Conservation (phyloP, 2,888 invertebrate species). For the Papilio gigon region DNA sequence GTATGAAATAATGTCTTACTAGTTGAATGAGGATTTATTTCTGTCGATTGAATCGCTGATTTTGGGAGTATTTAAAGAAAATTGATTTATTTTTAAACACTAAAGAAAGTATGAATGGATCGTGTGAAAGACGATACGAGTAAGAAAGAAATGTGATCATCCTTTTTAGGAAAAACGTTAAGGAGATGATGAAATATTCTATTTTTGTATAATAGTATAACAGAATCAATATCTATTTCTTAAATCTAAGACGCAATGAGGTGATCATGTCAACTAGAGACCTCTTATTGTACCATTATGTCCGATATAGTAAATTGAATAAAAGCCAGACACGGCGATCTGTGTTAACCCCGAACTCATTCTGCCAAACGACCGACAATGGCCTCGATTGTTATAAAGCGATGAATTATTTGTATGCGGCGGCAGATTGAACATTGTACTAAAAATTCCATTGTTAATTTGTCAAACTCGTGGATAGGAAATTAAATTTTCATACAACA, state of each 20-base stretch:
- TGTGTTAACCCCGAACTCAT: conserved; percentile 44
- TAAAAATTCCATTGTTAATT: conserved; percentile 35
- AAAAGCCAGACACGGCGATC: conserved; percentile 55
- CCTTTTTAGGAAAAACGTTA: too few relatives aligned
- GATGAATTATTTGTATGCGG: conserved; percentile 41
- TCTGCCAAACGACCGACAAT: conserved; percentile 43
- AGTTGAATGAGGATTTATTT: not conserved
- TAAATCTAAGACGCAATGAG: conserved; percentile 45
- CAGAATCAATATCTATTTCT: not conserved
- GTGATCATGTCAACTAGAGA: conserved; percentile 47
- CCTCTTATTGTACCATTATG: conserved; percentile 52
- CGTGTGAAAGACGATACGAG: too few relatives aligned
- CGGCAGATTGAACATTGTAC: conserved; percentile 37
- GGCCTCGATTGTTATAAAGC: conserved; percentile 45
- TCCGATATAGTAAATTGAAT: conserved; percentile 61
- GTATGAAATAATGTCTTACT: not conserved
- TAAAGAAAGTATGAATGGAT: too few relatives aligned
- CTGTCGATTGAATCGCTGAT: too few relatives aligned
- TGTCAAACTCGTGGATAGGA: conserved; percentile 15
- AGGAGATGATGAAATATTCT: too few relatives aligned
- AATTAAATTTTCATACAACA: not conserved
- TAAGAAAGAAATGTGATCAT: too few relatives aligned
- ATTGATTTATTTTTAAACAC: too few relatives aligned
- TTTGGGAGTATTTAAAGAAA: too few relatives aligned
- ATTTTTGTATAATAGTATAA: too few relatives aligned